A percentile compares a stretch with the other conserved stretches of the same genome.
These are phyloP conservation scores for Bacillus rossius DNA, from an alignment of 1,140 invertebrate genomes.

Conservation along the genomic window DNA sequence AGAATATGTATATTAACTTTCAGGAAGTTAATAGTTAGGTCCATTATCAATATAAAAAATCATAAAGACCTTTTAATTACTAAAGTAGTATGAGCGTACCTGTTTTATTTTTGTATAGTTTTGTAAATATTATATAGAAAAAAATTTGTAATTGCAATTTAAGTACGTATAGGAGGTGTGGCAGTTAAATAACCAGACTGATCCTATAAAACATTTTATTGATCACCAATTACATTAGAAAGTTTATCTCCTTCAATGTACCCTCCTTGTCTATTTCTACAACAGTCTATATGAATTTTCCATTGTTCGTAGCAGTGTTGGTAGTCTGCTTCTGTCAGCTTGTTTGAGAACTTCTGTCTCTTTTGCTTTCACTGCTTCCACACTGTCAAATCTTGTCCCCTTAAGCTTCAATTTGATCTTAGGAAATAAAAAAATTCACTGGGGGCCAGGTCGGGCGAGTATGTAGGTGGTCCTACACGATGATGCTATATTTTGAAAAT, in stretches of 20 bases:
- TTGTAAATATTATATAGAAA: too few relatives aligned
- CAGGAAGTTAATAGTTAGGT: too few relatives aligned
- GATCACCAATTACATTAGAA: neutral
- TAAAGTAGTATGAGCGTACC: too few relatives aligned
- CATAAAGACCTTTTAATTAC: too few relatives aligned
- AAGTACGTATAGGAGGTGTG: neutral
- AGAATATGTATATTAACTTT: too few relatives aligned
- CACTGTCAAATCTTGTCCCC: conserved; percentile 27
- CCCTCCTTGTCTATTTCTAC: conserved; percentile 12
- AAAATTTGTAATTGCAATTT: too few relatives aligned
- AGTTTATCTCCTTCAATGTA: conserved; percentile 1
- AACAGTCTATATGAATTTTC: conserved; percentile 21
- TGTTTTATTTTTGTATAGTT: too few relatives aligned
- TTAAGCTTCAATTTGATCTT: conserved; percentile 30
- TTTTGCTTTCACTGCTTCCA: conserved; percentile 25
- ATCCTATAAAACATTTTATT: conserved; percentile 5
- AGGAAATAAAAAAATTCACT: conserved; percentile 35
- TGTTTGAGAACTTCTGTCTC: conserved; percentile 12
- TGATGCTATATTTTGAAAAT: conserved; percentile 22
- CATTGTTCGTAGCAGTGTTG: conserved; percentile 23
- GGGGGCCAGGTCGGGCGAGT: conserved; percentile 26
- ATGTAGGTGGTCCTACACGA: conserved; percentile 20
- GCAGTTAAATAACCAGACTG: conserved; percentile 6
- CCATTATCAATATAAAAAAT: too few relatives aligned
- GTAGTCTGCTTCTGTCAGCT: conserved; percentile 20